phyloP scores from a whole-genome alignment of 2,113 vertebrate genomes.

The Furnarius figulus region DNA sequence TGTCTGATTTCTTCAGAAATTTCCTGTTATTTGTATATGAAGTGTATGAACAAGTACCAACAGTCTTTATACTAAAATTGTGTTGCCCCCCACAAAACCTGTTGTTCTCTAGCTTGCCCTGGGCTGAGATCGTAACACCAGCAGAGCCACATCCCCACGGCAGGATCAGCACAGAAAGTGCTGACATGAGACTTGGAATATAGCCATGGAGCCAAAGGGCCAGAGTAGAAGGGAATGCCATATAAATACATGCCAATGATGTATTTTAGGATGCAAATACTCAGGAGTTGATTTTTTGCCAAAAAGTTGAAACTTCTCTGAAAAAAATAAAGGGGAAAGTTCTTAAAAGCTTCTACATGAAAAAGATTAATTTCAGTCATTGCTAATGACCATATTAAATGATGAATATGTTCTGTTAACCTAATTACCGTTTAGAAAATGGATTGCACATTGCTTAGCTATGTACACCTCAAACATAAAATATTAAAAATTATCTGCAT shows the following conservation, averaged over 20 bases:
- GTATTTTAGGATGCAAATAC: neutral
- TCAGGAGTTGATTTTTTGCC: neutral
- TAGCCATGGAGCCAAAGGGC: neutral
- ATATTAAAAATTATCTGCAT: neutral
- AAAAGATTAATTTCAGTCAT: neutral
- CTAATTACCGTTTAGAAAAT: constrained; percentile 37
- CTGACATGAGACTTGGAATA: neutral
- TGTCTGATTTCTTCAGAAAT: neutral
- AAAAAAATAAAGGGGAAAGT: neutral
- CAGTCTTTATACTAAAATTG: neutral
- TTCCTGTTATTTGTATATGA: neutral
- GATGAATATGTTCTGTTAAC: neutral
- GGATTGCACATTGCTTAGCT: neutral
- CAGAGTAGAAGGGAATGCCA: neutral
- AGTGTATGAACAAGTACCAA: neutral
- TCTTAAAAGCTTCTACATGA: neutral
- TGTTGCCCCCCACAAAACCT: neutral
- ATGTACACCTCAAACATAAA: neutral
- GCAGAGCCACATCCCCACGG: neutral
- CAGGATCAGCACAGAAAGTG: neutral
- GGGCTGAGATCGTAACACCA: neutral
- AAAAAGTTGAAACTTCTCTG: neutral
- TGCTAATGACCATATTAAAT: constrained; percentile 2
- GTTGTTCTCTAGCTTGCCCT: neutral
- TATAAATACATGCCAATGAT: neutral